Base-by-base conservation (phyloP, 2,113 vertebrate species). In the Nibea coibor region DNA sequence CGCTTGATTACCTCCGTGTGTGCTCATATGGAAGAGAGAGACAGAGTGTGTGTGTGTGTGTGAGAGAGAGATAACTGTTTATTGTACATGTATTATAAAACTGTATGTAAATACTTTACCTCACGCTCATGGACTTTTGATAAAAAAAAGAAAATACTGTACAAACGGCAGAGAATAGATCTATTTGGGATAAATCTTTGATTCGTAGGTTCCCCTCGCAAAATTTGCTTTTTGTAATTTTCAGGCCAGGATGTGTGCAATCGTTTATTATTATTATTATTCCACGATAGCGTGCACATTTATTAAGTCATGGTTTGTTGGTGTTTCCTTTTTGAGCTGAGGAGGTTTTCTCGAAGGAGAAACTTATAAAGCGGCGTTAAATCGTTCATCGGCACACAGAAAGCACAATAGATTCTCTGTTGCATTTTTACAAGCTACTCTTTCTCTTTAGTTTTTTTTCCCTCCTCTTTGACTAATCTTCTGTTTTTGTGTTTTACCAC, bases 1-100 rank as follows among this genome's bases (percentile, higher is more conserved):
- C 82, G 93, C 91, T 95, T 95, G 91, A 94, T 95, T 94, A 95
- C 94, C 93, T 94, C 93, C 92, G 91, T 92, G 89, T 91, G 88
- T 86, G 82, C 83, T 89, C 83, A 84, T 75, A 69, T 83, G 87
- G 83, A 86, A 67, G 86, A 83, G 87, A 90, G 84, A 78, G 79
- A 78, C 68, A 43, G 86, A 71, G 82, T 69, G 88, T 78, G 35
- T 39, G 35, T 39, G 35, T 35, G 35, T 35, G 35, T 35, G 35
- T 31, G 31, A 6, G 31, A 6, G 31, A 85, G 77, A 89, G 73
- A 86, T 75, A 80, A 89, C 84, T 83, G 88, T 94, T 87, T 87
- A 83, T 91, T 93, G 88, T 92, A 91, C 85, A 82, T 93, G 88
- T 90, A 89, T 59, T 89, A 89, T 89, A 88, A 85, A 89, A 83